These are phyloP conservation scores for Drosophila colorata DNA, from an alignment of 2,888 invertebrate species.

Conservation along the genomic window DNA sequence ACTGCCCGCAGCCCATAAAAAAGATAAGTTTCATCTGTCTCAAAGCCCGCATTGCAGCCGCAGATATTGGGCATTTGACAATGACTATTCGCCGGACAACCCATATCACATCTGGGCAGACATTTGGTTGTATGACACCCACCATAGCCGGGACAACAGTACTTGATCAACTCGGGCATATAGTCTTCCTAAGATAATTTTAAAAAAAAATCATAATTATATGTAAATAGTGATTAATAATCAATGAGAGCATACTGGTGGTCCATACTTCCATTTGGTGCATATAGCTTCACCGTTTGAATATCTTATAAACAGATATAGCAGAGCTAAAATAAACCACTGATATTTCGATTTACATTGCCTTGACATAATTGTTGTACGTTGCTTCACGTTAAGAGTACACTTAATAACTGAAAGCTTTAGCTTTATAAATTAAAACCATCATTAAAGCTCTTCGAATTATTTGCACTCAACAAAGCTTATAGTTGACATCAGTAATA, in stretches of 20 bases:
- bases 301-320: background rate
- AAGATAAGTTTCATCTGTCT: background rate
- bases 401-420: too few species aligned
- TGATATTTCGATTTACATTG: too few species aligned
- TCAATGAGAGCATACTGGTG: background rate
- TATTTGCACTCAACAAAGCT: too few species aligned
- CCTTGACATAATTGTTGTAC: too few species aligned
- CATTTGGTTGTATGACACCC: background rate
- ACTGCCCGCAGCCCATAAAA: background rate
- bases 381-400: too few species aligned
- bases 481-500: too few species aligned
- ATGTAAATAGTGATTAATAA: background rate
- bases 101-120: slow-evolving; percentile 20
- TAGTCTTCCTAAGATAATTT: slow-evolving; percentile 12
- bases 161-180: slow-evolving; percentile 7
- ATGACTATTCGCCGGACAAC: slow-evolving; percentile 25
- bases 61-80: slow-evolving; percentile 25
- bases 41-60: background rate
- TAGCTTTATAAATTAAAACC: too few species aligned
- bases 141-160: slow-evolving; percentile 24
- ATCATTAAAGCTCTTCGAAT: too few species aligned
- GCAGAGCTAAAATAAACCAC: background rate
- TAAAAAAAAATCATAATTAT: background rate
- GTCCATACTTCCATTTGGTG: slow-evolving; percentile 24
- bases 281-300: slow-evolving; percentile 5